Evolutionary conservation across 2,113 vertebrate species (phyloP).

Genomic region (Acrocephalus arundinaceus): DNA sequence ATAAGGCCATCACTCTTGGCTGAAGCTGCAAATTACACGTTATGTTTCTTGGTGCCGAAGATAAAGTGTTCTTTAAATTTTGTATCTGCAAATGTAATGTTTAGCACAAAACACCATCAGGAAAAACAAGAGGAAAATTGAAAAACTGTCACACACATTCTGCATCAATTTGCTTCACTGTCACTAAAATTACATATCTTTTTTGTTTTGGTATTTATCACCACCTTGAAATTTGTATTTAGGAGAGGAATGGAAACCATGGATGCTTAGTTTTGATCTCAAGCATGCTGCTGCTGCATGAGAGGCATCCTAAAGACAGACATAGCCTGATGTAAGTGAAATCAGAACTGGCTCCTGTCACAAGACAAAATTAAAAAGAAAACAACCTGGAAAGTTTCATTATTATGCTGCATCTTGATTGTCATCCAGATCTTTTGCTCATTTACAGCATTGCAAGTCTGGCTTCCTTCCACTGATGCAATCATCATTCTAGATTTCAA

Average conservation of each 20-base stretch:
- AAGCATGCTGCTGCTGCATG: not conserved
- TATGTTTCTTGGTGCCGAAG: constrained; percentile 60
- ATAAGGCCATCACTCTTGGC: constrained; percentile 75
- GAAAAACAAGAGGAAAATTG: constrained; percentile 54
- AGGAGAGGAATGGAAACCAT: not conserved
- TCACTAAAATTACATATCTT: constrained; percentile 27
- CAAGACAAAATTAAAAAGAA: not conserved
- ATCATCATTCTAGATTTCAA: not conserved
- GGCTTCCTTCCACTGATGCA: constrained; percentile 15
- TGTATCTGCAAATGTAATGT: constrained; percentile 53
- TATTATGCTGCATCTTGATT: not conserved
- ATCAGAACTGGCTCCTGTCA: not conserved
- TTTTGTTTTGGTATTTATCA: not conserved
- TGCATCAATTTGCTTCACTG: constrained; percentile 30
- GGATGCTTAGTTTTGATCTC: not conserved
- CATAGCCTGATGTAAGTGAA: not conserved
- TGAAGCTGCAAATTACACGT: constrained; percentile 68
- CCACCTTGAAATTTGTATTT: constrained; percentile 6
- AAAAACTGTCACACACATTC: constrained; percentile 38
- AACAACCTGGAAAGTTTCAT: not conserved
- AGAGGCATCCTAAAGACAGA: not conserved
- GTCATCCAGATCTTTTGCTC: constrained; percentile 19
- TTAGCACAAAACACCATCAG: constrained; percentile 42
- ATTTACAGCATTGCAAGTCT: not conserved
- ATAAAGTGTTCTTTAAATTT: constrained; percentile 63